Evolutionary conservation across 1,140 invertebrate species (phyloP).

Genomic region (Drosophila bipectinata): DNA sequence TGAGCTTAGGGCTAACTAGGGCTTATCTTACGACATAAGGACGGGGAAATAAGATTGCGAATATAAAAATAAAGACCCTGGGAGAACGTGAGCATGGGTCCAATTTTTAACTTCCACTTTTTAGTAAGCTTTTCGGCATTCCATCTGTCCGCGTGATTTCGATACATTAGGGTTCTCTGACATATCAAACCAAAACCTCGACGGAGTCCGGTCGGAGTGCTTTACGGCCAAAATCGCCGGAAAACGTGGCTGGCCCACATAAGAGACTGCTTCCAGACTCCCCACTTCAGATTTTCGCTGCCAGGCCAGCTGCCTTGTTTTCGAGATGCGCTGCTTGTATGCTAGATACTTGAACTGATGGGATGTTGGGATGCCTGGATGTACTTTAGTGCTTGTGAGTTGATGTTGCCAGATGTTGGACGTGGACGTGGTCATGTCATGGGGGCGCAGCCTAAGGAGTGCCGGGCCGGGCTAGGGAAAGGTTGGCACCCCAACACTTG

Average conservation of each 20-base stretch:
- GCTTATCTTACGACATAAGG: too few species aligned
- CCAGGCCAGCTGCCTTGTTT: constrained; percentile 23
- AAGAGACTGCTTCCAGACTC: background rate
- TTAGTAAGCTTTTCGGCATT: too few species aligned
- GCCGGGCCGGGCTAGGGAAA: constrained; percentile 15
- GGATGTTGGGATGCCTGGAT: constrained; percentile 4
- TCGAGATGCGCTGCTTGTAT: constrained; percentile 16
- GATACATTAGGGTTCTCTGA: too few species aligned
- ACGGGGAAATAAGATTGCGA: background rate
- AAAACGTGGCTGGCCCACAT: constrained; percentile 20
- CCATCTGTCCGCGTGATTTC: too few species aligned
- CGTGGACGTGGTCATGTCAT: constrained; percentile 18
- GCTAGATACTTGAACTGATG: background rate
- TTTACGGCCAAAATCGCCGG: background rate
- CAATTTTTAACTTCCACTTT: too few species aligned
- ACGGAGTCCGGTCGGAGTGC: constrained; percentile 3
- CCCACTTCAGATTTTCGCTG: constrained; percentile 9
- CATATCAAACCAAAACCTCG: too few species aligned
- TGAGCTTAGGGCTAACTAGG: too few species aligned
- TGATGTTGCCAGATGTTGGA: constrained; percentile 25
- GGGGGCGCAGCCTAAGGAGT: background rate
- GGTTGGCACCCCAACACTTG: constrained; percentile 19
- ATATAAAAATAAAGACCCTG: too few species aligned
- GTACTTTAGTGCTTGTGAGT: constrained; percentile 16
- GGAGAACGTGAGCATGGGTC: too few species aligned